Conservation (phyloP, 2,113 vertebrate genomes). For the Opisthocomus hoazin region DNA sequence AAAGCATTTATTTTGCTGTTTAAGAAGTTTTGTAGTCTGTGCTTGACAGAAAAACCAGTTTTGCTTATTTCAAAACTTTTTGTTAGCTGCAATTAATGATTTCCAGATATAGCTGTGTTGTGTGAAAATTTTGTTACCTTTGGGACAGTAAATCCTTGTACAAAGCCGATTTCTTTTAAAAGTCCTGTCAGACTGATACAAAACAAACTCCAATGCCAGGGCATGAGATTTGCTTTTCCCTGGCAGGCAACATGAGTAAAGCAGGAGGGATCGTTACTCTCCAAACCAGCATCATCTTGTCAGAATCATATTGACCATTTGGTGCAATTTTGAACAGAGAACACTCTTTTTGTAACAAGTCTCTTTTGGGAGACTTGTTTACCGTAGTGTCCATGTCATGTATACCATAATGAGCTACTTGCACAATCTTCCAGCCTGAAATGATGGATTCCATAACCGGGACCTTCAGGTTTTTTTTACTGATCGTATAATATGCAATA, state of each 20-base stretch:
- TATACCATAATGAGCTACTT: background rate
- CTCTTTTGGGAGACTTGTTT: background rate
- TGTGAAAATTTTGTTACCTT: background rate
- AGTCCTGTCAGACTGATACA: background rate
- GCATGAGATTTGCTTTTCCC: background rate
- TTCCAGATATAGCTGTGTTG: background rate
- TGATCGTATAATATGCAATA: fast-evolving
- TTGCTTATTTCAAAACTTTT: background rate
- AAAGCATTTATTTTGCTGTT: background rate
- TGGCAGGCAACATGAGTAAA: background rate
- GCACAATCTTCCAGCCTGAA: background rate
- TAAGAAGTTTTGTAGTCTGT: background rate
- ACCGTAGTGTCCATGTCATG: background rate
- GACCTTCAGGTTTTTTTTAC: background rate
- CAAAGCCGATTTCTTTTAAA: background rate
- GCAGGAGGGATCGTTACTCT: background rate
- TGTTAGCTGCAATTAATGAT: background rate
- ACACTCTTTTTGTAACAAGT: background rate
- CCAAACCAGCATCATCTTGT: background rate
- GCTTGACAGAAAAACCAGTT: background rate
- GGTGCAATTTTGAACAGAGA: background rate
- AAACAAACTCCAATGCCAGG: background rate
- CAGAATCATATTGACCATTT: background rate
- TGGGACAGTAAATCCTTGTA: background rate
- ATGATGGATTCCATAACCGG: background rate